phyloP scores from a whole-genome alignment of 2,113 vertebrate species.

The Sphyrna mokarran region DNA sequence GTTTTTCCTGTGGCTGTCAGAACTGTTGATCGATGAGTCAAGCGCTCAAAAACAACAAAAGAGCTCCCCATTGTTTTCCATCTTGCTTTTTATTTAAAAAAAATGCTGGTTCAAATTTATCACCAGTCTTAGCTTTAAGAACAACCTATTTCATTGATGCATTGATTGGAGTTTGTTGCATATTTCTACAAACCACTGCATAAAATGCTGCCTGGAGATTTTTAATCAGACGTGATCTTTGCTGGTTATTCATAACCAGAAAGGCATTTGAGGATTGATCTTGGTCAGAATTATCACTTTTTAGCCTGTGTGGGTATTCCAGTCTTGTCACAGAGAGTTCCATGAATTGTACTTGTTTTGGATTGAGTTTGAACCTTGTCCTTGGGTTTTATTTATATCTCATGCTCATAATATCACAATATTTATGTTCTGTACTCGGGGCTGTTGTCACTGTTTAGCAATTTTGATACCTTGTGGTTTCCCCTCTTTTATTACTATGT shows the following conservation, averaged over 20 bases:
- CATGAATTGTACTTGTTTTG: slow-evolving; percentile 22
- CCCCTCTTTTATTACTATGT: neutral
- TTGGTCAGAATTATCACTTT: neutral
- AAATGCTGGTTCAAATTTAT: neutral
- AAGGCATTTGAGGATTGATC: slow-evolving; percentile 7
- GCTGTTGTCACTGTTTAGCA: neutral
- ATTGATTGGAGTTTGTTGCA: neutral
- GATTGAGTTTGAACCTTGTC: neutral
- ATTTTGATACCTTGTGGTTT: neutral
- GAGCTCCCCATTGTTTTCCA: neutral
- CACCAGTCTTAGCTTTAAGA: neutral
- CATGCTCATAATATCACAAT: neutral
- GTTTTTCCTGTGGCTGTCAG: too few relatives aligned
- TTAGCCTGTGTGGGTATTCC: neutral
- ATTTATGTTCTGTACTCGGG: neutral
- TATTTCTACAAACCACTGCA: neutral
- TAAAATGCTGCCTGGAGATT: neutral
- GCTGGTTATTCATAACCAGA: neutral
- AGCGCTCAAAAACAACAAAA: too few relatives aligned
- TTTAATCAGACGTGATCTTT: neutral
- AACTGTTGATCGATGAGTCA: too few relatives aligned
- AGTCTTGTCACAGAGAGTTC: neutral
- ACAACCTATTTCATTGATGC: neutral
- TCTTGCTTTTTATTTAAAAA: neutral
- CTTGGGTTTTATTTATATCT: neutral